phyloP scores from a whole-genome alignment of 37 sponge, comb jelly and placozoan species.

The Sycon ciliatum region DNA sequence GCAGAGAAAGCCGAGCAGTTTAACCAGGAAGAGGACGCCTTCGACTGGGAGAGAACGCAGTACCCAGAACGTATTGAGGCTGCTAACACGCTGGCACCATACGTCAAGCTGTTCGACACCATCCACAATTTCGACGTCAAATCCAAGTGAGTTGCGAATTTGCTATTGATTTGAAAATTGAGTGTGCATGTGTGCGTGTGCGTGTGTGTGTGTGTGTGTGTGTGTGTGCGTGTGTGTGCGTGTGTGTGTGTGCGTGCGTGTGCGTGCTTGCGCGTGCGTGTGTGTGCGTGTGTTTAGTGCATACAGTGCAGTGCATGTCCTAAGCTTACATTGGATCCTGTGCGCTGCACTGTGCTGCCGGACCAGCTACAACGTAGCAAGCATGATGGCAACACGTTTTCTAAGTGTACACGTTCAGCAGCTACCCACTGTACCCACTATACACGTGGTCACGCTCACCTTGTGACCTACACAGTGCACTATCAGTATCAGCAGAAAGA shows the following conservation, averaged over 20 bases:
- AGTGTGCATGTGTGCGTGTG: background rate
- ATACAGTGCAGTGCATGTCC: no score
- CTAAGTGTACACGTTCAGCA: no score
- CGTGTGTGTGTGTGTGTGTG: slow-evolving; percentile 1
- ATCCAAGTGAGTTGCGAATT: slow-evolving; percentile 48
- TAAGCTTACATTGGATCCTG: no score
- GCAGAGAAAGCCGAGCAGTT: slow-evolving; percentile 85
- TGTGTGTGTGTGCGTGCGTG: background rate
- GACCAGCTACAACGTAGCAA: no score
- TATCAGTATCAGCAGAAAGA: no score
- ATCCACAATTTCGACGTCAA: slow-evolving; percentile 79
- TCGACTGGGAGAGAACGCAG: slow-evolving; percentile 93
- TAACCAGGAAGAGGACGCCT: slow-evolving; percentile 92
- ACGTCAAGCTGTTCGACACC: slow-evolving; percentile 75
- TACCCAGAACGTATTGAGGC: slow-evolving; percentile 80
- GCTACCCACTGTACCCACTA: no score
- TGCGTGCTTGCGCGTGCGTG: background rate
- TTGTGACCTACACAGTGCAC: no score
- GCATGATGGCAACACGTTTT: no score
- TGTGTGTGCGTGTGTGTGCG: background rate
- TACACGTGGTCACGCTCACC: no score
- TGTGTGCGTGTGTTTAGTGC: no score
- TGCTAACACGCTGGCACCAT: slow-evolving; percentile 68
- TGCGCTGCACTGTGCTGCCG: no score
- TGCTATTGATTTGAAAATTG: background rate